Base-by-base conservation (phyloP, 2,113 vertebrate species). In the Ophiodon elongatus region DNA sequence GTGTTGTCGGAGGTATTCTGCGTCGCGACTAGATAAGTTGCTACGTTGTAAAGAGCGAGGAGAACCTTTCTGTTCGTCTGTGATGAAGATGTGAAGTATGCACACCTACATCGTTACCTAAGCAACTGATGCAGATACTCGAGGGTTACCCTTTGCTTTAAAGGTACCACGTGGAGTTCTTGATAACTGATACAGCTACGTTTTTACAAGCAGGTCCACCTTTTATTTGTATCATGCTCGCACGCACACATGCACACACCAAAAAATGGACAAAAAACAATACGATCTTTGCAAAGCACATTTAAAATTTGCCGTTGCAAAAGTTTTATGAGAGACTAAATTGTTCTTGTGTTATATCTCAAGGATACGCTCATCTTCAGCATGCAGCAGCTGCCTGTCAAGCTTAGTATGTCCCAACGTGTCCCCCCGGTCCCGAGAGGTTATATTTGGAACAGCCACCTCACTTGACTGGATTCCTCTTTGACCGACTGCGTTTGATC, bases 381-480 rank as follows among this genome's bases (percentile, higher is more conserved):
- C 13, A 27, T 50, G 64, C 39, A n/a, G 8, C 33, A 64, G 43
- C 72, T 70, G 73, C 45, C 63, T 60, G 31, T 45, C 27, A 39
- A 10, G 23, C 67, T 45, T 52, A 71, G 31, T 17, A 25, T 54
- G 39, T 23, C 35, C 23, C 31, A n/a, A 8, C 6, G 15, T 27
- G 60, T 21, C 33, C 43, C 19, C 31, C 27, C 59, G 27, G 13
- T 65, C 41, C 59, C 33, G 31, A 54, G 19, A 27, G 45, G 66
- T 75, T 85, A 82, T 72, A 85, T 83, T 76, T 81, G 80, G 68
- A 85, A 33, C 19, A 8, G 67, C 33, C 62, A 64, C 35, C 54
- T 62, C 23, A 37, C 73, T 75, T 1, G 11, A 57, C 54, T 14
- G 54, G n/a, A 57, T 57, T 57, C 54, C 54, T 57, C 54, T 57